Conservation (phyloP, 92 coral and sea anemone genomes). For the Umimayanthus kanabou region DNA sequence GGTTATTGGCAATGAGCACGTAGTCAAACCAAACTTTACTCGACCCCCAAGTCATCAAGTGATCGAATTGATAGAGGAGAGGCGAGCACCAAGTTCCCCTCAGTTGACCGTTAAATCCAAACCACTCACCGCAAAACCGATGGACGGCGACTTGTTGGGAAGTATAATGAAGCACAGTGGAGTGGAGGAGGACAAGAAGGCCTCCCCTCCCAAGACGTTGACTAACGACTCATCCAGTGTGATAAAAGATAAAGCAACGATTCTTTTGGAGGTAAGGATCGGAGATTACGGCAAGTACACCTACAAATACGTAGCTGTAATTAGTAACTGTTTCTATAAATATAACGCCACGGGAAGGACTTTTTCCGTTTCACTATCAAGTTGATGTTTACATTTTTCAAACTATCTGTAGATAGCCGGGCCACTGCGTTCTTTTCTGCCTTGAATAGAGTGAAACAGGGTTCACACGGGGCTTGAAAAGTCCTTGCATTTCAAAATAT, state of each 20-base stretch:
- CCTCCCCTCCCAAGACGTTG: neutral
- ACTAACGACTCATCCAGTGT: neutral
- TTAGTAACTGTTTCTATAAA: too few relatives aligned
- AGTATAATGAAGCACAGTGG: conserved; percentile 52
- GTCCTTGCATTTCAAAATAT: too few relatives aligned
- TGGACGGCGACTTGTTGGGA: conserved; percentile 63
- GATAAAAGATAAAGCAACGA: conserved; percentile 7
- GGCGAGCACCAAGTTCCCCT: neutral
- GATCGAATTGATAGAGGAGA: neutral
- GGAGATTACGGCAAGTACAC: neutral
- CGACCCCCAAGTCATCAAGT: neutral
- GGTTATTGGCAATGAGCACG: neutral
- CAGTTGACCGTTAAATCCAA: neutral
- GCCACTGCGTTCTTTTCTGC: too few relatives aligned
- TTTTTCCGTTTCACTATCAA: too few relatives aligned
- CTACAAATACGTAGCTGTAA: neutral
- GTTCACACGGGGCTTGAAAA: too few relatives aligned
- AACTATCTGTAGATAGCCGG: too few relatives aligned
- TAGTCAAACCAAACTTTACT: neutral
- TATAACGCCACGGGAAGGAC: too few relatives aligned
- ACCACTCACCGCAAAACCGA: neutral
- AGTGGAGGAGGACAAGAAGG: conserved; percentile 27
- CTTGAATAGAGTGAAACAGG: too few relatives aligned
- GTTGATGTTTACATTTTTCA: too few relatives aligned
- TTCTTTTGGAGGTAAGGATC: conserved; percentile 24